Evolutionary conservation across 2,888 invertebrate species (phyloP), one percentile per base, ranked within the genome.

Genomic region (Amitus sp.): DNA sequence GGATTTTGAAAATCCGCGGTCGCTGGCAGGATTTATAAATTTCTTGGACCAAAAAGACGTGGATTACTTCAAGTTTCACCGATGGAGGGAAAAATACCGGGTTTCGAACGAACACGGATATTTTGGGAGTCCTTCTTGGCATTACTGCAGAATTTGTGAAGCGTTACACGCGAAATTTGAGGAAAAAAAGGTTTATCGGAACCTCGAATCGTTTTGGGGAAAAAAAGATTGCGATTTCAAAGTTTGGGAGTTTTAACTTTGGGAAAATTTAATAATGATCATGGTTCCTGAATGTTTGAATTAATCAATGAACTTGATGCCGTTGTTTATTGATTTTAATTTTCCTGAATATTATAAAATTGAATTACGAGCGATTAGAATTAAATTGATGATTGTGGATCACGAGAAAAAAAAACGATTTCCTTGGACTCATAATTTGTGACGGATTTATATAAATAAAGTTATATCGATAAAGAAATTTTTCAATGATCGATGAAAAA

Each of bases 51-150:
- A 69, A 7, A 77, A 84, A 1, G 68, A 78, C 5, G 77, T 73
- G 1, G 82, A 85, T 13, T 83, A 82, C 64, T 68, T 83, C 0
- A 70, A 76, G 1, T 88, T 84, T 66, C 89, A 89, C 63, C 69
- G 78, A 47, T 91, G 90, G 91, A 85, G 88, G 56, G 80, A 78
- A 17, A 56, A 85, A 56, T 90, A 86, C 72, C 72, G 82, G 56
- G 82, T 89, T 0, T 48, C 85, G 0, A 89, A 90, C 67, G 90
- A 90, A 70, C 90, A 90, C 72, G 90, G 90, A 0, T 90, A 88
- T 73, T 90, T 89, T 69, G 84, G 86, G 10, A 84, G 86, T 0
- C 78, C 78, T 7, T 87, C 88, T 0, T 82, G 78, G 48, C 89
- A 90, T 71, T 86, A 87, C 60, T 90, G 90, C 71, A 85, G 89